These are phyloP conservation scores for Ethmia dodecea DNA, from an alignment of 2,888 invertebrate species.

Conservation along the genomic window DNA sequence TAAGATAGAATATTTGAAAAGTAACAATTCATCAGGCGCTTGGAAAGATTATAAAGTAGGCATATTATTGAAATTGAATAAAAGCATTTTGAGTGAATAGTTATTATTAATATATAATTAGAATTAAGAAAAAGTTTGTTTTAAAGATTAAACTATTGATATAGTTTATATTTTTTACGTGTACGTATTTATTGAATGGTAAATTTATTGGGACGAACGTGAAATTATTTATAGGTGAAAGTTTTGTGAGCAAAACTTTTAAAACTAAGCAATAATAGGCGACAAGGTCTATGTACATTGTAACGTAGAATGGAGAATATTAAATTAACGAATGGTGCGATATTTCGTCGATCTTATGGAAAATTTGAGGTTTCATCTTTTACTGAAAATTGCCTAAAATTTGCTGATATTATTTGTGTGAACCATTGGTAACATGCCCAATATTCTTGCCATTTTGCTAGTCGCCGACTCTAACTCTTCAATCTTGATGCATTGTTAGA, in stretches of 20 bases:
- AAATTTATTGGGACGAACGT: conserved; percentile 75
- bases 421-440: conserved; percentile 54
- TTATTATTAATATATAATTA: conserved; percentile 78
- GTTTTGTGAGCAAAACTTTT: conserved; percentile 74
- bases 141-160: conserved; percentile 78
- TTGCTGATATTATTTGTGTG: conserved; percentile 63
- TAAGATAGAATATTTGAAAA: conserved; percentile 60
- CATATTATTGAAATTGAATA: conserved; percentile 73
- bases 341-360: conserved; percentile 66
- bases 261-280: conserved; percentile 77
- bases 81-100: conserved; percentile 74
- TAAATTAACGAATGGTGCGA: conserved; percentile 72
- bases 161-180: conserved; percentile 79
- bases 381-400: conserved; percentile 62
- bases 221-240: conserved; percentile 76
- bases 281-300: conserved; percentile 70
- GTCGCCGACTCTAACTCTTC: conserved; percentile 21
- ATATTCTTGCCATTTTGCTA: conserved; percentile 53
- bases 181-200: conserved; percentile 78
- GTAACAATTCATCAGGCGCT: conserved; percentile 66
- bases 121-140: conserved; percentile 70
- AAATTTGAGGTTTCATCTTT: conserved; percentile 53
- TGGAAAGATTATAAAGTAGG: conserved; percentile 76
- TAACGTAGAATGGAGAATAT: conserved; percentile 65
- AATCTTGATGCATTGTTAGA: conserved; percentile 41